These are phyloP conservation scores for Calcarius lapponicus DNA, from an alignment of 2,797 vertebrate species.

Conservation along the genomic window DNA sequence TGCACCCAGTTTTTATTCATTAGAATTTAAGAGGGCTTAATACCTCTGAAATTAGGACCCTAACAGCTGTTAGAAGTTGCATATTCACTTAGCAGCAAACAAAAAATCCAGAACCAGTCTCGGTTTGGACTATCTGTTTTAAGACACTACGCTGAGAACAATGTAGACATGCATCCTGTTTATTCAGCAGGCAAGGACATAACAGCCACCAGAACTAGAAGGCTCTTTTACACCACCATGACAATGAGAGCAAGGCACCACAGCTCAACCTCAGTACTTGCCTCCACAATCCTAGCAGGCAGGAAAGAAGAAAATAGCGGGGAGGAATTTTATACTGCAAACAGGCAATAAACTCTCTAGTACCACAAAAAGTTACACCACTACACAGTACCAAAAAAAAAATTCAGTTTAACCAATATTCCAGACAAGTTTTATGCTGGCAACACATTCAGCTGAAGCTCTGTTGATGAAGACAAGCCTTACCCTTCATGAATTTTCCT, in stretches of 20 bases:
- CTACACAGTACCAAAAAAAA: not conserved
- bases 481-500: not conserved
- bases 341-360: not conserved
- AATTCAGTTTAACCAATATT: not conserved
- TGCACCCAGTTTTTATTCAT: slow-evolving; percentile 3
- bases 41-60: not conserved
- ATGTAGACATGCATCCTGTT: slow-evolving; percentile 45
- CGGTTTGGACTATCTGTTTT: not conserved
- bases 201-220: not conserved
- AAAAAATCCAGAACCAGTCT: not conserved
- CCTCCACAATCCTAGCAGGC: not conserved
- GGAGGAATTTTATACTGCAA: not conserved
- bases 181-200: not conserved
- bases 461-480: not conserved
- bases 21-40: not conserved
- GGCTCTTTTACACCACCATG: not conserved
- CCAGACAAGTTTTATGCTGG: not conserved
- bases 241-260: not conserved
- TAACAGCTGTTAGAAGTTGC: not conserved
- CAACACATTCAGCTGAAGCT: not conserved
- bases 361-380: not conserved
- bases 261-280: not conserved
- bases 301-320: too few relatives aligned
- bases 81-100: not conserved
- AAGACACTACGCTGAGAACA: slow-evolving; percentile 24